Percentiles rank a stretch among this genome's conserved stretches.
Conservation (phyloP, 2,113 vertebrate species). For the Chaenocephalus aceratus region DNA sequence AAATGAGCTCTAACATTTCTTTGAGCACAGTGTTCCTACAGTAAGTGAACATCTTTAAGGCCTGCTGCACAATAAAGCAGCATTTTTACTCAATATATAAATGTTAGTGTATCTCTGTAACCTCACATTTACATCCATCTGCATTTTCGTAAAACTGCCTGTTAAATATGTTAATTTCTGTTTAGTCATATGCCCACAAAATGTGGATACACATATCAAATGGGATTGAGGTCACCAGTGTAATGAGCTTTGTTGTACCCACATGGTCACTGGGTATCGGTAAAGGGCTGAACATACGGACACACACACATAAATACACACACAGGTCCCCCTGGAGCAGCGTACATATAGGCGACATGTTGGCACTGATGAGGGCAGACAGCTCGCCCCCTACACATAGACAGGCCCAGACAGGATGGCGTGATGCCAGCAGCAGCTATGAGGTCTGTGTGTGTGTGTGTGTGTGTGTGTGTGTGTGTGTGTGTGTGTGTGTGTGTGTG, state of each 20-base stretch:
- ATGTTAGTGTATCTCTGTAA: constrained; percentile 3
- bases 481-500: constrained; percentile 18
- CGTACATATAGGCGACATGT: constrained; percentile 79
- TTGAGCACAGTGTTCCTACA: constrained; percentile 1
- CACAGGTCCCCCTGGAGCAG: constrained; percentile 70
- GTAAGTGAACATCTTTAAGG: not conserved
- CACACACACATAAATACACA: constrained; percentile 26
- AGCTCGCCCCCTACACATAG: constrained; percentile 73
- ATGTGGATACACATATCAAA: constrained; percentile 63
- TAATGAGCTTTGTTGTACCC: constrained; percentile 75
- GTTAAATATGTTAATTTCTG: constrained; percentile 14
- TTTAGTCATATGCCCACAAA: constrained; percentile 30
- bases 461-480: not conserved
- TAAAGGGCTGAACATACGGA: constrained; percentile 55
- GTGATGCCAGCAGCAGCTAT: constrained; percentile 72
- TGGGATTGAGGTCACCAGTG: constrained; percentile 72
- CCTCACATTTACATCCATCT: constrained; percentile 24
- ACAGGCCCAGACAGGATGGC: constrained; percentile 80
- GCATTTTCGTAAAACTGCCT: constrained; percentile 4
- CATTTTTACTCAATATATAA: not conserved
- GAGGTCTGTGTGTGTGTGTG: constrained; percentile 22
- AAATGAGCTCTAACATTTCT: constrained; percentile 5
- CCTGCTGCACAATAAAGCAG: not conserved
- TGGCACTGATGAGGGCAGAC: constrained; percentile 83
- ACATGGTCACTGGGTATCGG: constrained; percentile 68